Conservation (phyloP, 2,797 vertebrate genomes). For the Gorsachius magnificus region DNA sequence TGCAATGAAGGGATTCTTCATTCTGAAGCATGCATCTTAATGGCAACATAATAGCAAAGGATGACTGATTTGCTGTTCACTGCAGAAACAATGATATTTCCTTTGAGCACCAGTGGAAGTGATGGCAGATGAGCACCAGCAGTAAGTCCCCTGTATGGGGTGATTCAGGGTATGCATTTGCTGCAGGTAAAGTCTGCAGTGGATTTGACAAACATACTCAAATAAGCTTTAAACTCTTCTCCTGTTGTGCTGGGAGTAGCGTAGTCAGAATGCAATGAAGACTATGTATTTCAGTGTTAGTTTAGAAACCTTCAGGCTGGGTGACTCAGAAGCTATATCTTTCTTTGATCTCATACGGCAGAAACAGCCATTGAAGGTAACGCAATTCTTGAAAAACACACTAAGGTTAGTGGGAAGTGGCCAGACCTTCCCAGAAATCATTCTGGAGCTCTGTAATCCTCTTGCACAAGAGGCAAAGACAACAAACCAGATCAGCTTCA, state of each 20-base stretch:
- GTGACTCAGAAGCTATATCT: background rate
- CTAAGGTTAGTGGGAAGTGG: background rate
- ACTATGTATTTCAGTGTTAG: background rate
- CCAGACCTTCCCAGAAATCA: conserved; percentile 6
- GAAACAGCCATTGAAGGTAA: background rate
- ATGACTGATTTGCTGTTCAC: background rate
- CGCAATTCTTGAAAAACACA: background rate
- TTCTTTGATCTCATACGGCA: background rate
- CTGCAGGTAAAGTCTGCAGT: background rate
- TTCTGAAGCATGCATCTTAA: accelerated
- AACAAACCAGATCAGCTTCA: conserved; percentile 43
- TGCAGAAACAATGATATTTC: background rate
- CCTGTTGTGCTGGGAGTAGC: background rate
- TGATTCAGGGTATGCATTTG: background rate
- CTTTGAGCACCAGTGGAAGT: background rate
- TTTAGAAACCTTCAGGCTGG: background rate
- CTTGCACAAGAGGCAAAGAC: conserved; percentile 42
- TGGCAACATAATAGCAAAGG: background rate
- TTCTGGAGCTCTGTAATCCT: background rate
- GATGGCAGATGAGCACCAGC: background rate
- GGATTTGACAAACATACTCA: background rate
- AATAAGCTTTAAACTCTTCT: background rate
- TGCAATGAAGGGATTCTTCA: background rate
- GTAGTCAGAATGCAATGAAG: background rate
- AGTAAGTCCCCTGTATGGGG: background rate